Base-by-base conservation (phyloP, 2,797 vertebrate genomes). In the Sylvilagus floridanus region DNA sequence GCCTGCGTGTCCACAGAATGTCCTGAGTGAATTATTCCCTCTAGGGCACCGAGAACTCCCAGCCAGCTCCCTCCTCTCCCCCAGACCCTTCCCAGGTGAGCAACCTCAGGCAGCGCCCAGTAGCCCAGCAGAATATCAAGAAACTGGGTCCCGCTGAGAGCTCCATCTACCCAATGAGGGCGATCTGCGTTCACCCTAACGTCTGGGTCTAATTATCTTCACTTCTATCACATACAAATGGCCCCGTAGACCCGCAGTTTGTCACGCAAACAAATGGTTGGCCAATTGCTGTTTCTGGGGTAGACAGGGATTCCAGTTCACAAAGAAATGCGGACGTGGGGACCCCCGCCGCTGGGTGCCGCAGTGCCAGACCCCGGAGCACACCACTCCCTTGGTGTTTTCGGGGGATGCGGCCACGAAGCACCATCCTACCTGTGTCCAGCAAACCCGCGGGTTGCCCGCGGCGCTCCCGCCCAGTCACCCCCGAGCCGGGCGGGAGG, bases 81-180 rank as follows among this genome's bases (percentile, higher is more conserved):
- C 89, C 95, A 60, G 94, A 92, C 84, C 92, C 86, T 84, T 75
- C 93, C 42, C 92, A 37, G 54, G 86, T 88, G 95, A 50, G 42
- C 75, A 57, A 75, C 92, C 91, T 71, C 96, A 82, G 96, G 50
- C 96, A 84, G 97, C 84, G 95, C 54, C 81, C 93, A 97, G 87
- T 97, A 63, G 42, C 42, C 42, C 42, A 42, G 8, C 42, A 42
- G 97, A 97, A 21, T 24, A 97, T 92, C 97, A 96, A 87, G 96
- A 97, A 97, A 97, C 75, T 69, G 94, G 95, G 97, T 98, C 96
- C 96, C 93, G 91, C 77, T 92, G 93, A 96, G 96, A 96, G 96
- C 96, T 88, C 76, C 95, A 95, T 97, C 98, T 96, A 75, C 97
- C 79, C 97, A 83, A 97, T 71, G 97, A 87, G 62, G 83, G 92